Evolutionary conservation across 2,888 invertebrate genomes (phyloP).

Genomic region (Polydrusus tereticollis): DNA sequence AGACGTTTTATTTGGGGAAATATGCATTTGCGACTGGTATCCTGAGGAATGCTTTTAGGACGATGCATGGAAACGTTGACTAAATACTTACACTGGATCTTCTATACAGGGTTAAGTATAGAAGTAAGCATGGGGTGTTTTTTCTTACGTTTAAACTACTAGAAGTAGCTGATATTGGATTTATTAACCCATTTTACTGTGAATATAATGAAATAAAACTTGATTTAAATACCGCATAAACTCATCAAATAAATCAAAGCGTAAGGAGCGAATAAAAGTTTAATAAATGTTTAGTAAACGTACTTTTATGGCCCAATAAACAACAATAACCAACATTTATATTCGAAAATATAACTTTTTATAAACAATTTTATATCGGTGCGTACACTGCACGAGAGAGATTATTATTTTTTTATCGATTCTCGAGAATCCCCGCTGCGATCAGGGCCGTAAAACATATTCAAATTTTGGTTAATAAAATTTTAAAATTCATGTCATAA

Average conservation of each 20-base stretch:
- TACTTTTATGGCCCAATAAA: constrained; percentile 35
- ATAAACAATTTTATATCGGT: constrained; percentile 12
- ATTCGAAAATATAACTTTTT: constrained; percentile 13
- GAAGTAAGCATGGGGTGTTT: too few species aligned
- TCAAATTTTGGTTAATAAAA: constrained; percentile 39
- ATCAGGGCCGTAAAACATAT: constrained; percentile 36
- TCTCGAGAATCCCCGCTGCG: constrained; percentile 24
- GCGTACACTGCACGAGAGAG: constrained; percentile 3
- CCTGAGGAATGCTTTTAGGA: too few species aligned
- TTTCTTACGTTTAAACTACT: too few species aligned
- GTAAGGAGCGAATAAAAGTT: constrained; percentile 22
- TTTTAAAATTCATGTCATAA: constrained; percentile 31
- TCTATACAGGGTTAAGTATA: too few species aligned
- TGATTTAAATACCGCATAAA: background rate
- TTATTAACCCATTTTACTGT: background rate
- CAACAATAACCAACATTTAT: constrained; percentile 27
- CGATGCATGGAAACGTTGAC: too few species aligned
- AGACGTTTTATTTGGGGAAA: constrained; percentile 5
- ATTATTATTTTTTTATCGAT: constrained; percentile 41
- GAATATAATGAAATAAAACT: background rate
- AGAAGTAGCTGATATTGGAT: background rate
- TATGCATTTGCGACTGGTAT: too few species aligned
- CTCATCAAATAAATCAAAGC: background rate
- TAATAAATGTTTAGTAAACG: constrained; percentile 12
- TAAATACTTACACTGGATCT: too few species aligned